phyloP scores from a whole-genome alignment of 2,888 invertebrate species.

The Dromius quadrimaculatus region DNA sequence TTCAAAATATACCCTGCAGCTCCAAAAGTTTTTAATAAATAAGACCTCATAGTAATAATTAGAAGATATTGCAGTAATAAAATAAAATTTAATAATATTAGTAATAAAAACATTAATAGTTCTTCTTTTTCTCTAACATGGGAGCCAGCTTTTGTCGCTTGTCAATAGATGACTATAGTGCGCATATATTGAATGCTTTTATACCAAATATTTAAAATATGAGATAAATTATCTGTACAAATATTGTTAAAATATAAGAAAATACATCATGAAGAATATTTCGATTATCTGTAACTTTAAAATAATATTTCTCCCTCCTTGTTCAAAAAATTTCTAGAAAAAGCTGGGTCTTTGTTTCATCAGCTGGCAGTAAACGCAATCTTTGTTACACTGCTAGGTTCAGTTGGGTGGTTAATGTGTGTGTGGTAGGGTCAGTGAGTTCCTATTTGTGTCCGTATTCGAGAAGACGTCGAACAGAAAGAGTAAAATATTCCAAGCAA shows the following conservation, averaged over 20 bases:
- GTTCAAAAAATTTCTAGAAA: not conserved
- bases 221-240: not conserved
- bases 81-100: slow-evolving; percentile 14
- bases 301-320: not conserved
- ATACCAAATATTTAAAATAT: too few relatives aligned
- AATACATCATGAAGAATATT: too few relatives aligned
- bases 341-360: not conserved
- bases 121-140: slow-evolving; percentile 1
- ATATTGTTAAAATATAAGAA: too few relatives aligned
- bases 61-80: too few relatives aligned
- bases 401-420: slow-evolving; percentile 18
- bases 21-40: slow-evolving; percentile 68
- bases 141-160: not conserved
- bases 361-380: slow-evolving; percentile 1
- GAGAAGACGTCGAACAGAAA: not conserved
- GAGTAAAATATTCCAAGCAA: not conserved
- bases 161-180: not conserved
- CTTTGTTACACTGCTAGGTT: slow-evolving; percentile 28
- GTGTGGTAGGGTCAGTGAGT: not conserved
- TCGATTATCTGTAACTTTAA: too few relatives aligned
- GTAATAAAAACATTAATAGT: slow-evolving; percentile 1
- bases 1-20: slow-evolving; percentile 75
- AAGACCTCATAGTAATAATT: slow-evolving; percentile 49
- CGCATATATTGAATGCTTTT: not conserved
- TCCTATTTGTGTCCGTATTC: not conserved